Base-by-base conservation (phyloP, 2,888 invertebrate genomes). In the Hypselothyrea guttata region DNA sequence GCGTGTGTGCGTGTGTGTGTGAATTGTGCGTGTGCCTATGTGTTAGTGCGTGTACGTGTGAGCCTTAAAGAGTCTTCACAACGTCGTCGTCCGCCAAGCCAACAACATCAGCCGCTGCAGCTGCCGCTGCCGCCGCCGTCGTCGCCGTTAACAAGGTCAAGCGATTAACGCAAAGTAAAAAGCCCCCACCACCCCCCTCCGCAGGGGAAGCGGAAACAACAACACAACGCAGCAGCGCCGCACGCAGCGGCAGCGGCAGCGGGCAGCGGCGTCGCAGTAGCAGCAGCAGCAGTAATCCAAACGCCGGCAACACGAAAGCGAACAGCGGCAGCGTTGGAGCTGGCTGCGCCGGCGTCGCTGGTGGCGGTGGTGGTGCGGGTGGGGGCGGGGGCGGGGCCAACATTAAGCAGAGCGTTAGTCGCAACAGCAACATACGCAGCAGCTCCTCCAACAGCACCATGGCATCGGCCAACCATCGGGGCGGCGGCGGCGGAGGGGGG, bases 401-500 rank as follows among this genome's bases (percentile, higher is more conserved):
- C 65, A 88, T 88, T 69, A 89, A 87, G 79, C 87, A 87, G 66
- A 89, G 89, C 87, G 87, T 87, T 71, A 88, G 89, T 77, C 88
- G 88, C 75, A 89, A 89, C 64, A 88, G 89, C 88, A 89, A 89
- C 77, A 89, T 89, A 84, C 88, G 89, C 83, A 90, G 89, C 86
- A 89, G 89, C 84, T 89, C 89, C 88, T 89, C 90, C 84, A 89
- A 89, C 76, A 90, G 89, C 87, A 90, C 89, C 88, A 90, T 90
- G 90, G 90, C 90, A 86, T 90, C 90, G 72, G 89, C 90, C 59
- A 90, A 89, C 91, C 89, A 89, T 81, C 85, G 89, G 33, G 88
- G 87, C 66, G 88, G 87, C 58, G 87, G 88, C 44, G 87, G 84
- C 41, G 82, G n/a, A n/a, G n/a, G 89, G 33, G 88, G 87, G 65